phyloP scores from a whole-genome alignment of 2,888 invertebrate genomes.

The Troides aeacus region DNA sequence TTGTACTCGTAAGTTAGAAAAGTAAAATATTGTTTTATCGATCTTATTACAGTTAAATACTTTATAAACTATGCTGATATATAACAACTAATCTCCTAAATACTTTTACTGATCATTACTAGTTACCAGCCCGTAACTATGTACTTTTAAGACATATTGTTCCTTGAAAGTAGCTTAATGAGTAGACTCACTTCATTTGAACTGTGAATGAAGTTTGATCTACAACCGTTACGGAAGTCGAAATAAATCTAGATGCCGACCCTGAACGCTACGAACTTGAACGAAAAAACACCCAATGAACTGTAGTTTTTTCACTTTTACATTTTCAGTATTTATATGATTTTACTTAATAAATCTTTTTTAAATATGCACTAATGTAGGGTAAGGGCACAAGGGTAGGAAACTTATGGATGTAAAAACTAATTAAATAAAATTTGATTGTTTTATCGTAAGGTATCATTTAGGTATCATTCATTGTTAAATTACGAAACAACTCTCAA shows the following conservation, averaged over 20 bases:
- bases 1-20: too few species aligned
- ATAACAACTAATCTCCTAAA: background rate
- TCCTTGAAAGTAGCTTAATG: background rate
- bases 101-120: background rate
- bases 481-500: too few species aligned
- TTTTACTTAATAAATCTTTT: background rate
- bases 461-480: too few species aligned
- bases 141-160: background rate
- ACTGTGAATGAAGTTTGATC: constrained; percentile 12
- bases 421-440: too few species aligned
- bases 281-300: background rate
- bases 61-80: background rate
- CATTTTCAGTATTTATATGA: background rate
- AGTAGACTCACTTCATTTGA: constrained; percentile 1
- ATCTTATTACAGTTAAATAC: too few species aligned
- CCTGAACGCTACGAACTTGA: constrained; percentile 24
- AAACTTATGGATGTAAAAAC: too few species aligned
- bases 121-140: background rate
- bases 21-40: too few species aligned
- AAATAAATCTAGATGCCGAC: constrained; percentile 10
- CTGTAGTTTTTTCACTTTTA: background rate
- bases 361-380: too few species aligned
- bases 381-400: too few species aligned
- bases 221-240: constrained; percentile 22
- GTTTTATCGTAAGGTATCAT: too few species aligned